Evolutionary conservation across 1,140 invertebrate species (phyloP).

Genomic region (Cydia pomonella): DNA sequence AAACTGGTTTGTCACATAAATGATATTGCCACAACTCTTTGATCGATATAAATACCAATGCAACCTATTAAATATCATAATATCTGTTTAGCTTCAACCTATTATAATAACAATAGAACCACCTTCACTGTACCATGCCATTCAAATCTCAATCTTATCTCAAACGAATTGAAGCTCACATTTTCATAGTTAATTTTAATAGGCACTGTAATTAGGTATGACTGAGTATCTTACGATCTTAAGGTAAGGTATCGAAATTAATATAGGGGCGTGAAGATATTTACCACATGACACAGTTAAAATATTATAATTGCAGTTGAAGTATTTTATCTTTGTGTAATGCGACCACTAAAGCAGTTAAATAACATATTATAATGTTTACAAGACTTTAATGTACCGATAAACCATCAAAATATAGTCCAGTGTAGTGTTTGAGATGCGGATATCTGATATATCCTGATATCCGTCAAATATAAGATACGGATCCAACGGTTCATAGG

Average conservation of each 20-base stretch:
- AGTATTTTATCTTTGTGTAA: neutral
- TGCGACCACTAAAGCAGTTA: too few species aligned
- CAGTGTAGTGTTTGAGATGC: too few species aligned
- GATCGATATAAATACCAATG: constrained; percentile 1
- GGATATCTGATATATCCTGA: too few species aligned
- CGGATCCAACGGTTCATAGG: too few species aligned
- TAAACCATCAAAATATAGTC: too few species aligned
- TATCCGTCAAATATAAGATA: too few species aligned
- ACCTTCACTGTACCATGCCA: constrained; percentile 25
- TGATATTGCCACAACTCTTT: neutral
- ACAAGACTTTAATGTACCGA: too few species aligned
- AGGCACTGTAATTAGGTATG: constrained; percentile 32
- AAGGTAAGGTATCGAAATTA: constrained; percentile 27
- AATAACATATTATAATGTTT: too few species aligned
- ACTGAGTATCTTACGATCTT: constrained; percentile 20
- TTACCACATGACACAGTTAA: neutral
- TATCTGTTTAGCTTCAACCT: constrained; percentile 23
- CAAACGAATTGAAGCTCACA: constrained; percentile 45
- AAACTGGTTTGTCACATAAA: neutral
- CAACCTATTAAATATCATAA: neutral
- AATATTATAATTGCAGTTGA: neutral
- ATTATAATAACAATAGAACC: constrained; percentile 21
- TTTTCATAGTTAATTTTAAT: constrained; percentile 51
- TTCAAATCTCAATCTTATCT: constrained; percentile 32
- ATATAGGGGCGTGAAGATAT: constrained; percentile 24